A percentile compares a stretch with the other conserved stretches of the same genome.
These are phyloP conservation scores for Pseudomyrmex cubaensis DNA, from an alignment of 1,140 invertebrate species.

Conservation along the genomic window DNA sequence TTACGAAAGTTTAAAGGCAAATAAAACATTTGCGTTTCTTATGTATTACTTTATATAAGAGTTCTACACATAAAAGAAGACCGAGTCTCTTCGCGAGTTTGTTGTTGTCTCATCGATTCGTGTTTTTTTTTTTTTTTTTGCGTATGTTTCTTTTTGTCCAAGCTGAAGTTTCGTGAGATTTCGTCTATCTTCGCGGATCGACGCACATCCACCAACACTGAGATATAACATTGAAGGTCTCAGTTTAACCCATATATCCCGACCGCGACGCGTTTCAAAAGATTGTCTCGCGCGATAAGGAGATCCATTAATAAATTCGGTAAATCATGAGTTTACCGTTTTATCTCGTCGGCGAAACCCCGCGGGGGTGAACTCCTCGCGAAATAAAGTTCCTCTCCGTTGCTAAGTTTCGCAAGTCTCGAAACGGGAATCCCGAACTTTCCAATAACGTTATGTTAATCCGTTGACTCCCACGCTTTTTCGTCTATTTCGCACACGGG, in stretches of 20 bases:
- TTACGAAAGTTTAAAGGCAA: slow-evolving; percentile 4
- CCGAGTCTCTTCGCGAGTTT: background rate
- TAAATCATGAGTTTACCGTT: background rate
- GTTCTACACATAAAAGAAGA: too few species aligned
- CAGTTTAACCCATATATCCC: slow-evolving; percentile 36
- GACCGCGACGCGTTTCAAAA: background rate
- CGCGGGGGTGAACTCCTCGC: background rate
- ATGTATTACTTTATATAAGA: background rate
- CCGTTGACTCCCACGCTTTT: background rate
- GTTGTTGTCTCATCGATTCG: background rate
- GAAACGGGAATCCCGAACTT: background rate
- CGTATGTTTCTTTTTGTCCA: background rate
- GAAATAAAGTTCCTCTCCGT: background rate
- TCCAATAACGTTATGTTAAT: slow-evolving; percentile 13
- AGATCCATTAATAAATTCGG: background rate
- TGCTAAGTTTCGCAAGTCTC: background rate
- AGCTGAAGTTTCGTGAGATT: background rate
- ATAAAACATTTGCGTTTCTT: background rate
- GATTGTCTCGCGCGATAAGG: background rate
- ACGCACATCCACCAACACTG: slow-evolving; percentile 38
- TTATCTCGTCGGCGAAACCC: background rate
- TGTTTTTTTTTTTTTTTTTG: background rate
- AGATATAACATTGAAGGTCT: slow-evolving; percentile 70
- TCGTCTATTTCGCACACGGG: background rate
- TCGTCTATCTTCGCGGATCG: background rate